A percentile compares a stretch with the other conserved stretches of the same genome.
Evolutionary conservation across 92 coral and sea anemone genomes (phyloP).

Genomic region (Paramuricea clavata): DNA sequence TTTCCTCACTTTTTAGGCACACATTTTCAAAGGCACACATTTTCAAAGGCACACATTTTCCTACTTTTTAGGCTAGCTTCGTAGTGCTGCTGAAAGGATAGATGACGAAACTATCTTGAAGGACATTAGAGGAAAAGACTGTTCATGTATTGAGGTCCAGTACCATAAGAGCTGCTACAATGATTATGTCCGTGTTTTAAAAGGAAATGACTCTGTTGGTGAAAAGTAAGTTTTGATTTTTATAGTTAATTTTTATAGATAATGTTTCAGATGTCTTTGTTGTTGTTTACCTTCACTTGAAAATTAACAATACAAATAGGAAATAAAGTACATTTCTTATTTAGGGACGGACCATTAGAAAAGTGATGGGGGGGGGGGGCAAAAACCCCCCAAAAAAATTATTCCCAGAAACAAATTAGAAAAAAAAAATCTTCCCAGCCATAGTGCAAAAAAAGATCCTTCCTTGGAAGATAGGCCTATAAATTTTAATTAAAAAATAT

Average conservation of each 20-base stretch:
- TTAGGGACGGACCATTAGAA: too few species aligned
- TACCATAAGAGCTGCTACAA: constrained; percentile 49
- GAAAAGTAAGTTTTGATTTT: constrained; percentile 25
- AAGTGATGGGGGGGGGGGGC: too few species aligned
- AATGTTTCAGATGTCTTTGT: background rate
- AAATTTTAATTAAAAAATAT: too few species aligned
- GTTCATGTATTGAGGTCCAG: constrained; percentile 43
- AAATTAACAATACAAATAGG: background rate
- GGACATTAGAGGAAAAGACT: constrained; percentile 49
- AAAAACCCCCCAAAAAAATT: too few species aligned
- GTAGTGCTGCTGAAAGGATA: constrained; percentile 36
- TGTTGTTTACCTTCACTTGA: background rate
- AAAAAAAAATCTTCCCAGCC: too few species aligned
- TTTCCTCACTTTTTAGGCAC: too few species aligned
- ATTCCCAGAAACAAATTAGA: too few species aligned
- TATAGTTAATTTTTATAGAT: background rate
- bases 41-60: too few species aligned
- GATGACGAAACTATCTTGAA: constrained; percentile 37
- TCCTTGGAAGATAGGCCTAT: too few species aligned
- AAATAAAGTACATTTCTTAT: too few species aligned
- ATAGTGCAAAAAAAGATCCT: too few species aligned
- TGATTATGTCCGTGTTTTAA: constrained; percentile 42
- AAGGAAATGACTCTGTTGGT: constrained; percentile 24
- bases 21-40: too few species aligned
- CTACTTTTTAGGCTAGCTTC: constrained; percentile 14